Evolutionary conservation across 2,888 invertebrate species (phyloP).

Genomic region (Boloria selene): DNA sequence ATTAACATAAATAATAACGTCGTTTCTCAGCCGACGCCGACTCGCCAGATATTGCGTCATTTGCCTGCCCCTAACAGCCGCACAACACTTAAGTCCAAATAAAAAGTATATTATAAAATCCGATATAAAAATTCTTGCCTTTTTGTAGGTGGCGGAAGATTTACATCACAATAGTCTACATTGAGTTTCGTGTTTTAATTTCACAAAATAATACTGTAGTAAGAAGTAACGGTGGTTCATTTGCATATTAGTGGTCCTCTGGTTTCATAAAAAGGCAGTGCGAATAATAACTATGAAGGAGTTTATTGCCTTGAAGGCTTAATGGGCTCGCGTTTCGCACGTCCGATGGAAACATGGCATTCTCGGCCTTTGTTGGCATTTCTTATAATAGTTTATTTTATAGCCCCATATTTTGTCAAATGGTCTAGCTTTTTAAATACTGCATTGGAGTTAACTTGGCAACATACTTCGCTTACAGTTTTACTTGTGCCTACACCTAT

Average conservation of each 20-base stretch:
- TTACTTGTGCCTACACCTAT: too few relatives aligned
- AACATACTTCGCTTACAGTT: too few relatives aligned
- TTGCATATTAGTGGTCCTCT: slow-evolving; percentile 67
- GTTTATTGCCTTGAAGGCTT: slow-evolving; percentile 47
- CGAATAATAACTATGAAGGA: slow-evolving; percentile 48
- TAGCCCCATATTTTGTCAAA: slow-evolving; percentile 27
- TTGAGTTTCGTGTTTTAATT: slow-evolving; percentile 73
- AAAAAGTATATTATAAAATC: slow-evolving; percentile 75
- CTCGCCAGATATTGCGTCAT: slow-evolving; percentile 68
- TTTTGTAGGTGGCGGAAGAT: slow-evolving; percentile 51
- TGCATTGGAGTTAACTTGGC: not conserved
- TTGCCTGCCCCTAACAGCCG: slow-evolving; percentile 71
- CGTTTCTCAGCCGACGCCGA: slow-evolving; percentile 59
- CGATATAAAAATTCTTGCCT: slow-evolving; percentile 48
- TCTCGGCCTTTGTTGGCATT: slow-evolving; percentile 34
- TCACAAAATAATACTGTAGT: slow-evolving; percentile 73
- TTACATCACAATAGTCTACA: slow-evolving; percentile 77
- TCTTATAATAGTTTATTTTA: slow-evolving; percentile 36
- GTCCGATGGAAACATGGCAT: slow-evolving; percentile 40
- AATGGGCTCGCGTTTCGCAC: slow-evolving; percentile 47
- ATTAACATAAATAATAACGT: slow-evolving; percentile 83
- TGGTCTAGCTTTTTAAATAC: slow-evolving; percentile 28
- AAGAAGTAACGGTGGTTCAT: slow-evolving; percentile 62
- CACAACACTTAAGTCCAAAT: slow-evolving; percentile 72
- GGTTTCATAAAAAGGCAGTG: slow-evolving; percentile 56